Evolutionary conservation across 2,113 vertebrate genomes (phyloP).

Genomic region (Rhea americana): DNA sequence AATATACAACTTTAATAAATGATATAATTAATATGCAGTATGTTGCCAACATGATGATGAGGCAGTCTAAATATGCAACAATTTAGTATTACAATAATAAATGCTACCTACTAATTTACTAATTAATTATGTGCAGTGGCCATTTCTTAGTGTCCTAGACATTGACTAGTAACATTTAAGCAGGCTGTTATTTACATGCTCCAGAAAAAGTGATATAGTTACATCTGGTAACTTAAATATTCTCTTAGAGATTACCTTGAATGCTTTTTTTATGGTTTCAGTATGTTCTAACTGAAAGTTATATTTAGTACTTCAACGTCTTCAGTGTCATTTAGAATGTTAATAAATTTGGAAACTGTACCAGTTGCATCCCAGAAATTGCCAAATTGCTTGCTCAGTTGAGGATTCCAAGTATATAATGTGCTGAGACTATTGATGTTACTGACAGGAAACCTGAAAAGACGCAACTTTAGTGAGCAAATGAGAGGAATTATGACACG

Average conservation of each 20-base stretch:
- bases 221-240: not conserved
- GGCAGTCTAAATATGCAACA: too few species aligned
- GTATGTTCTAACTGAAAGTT: constrained; percentile 7
- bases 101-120: too few species aligned
- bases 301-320: constrained; percentile 42
- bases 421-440: constrained; percentile 38
- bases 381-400: constrained; percentile 25
- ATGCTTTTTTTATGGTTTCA: not conserved
- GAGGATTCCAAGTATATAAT: constrained; percentile 7
- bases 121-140: too few species aligned
- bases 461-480: constrained; percentile 14
- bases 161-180: not conserved
- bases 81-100: too few species aligned
- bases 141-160: not conserved
- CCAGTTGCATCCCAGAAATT: constrained; percentile 37
- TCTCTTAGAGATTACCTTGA: not conserved
- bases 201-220: not conserved
- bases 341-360: constrained; percentile 56
- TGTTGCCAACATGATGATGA: not conserved
- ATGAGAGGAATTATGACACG: constrained; percentile 3
- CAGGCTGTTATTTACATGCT: not conserved
- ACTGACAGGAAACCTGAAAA: not conserved
- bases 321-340: constrained; percentile 8
- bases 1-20: too few species aligned
- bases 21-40: too few species aligned